Conservation (phyloP, 2,888 invertebrate genomes). For the Miltochrista miniata region DNA sequence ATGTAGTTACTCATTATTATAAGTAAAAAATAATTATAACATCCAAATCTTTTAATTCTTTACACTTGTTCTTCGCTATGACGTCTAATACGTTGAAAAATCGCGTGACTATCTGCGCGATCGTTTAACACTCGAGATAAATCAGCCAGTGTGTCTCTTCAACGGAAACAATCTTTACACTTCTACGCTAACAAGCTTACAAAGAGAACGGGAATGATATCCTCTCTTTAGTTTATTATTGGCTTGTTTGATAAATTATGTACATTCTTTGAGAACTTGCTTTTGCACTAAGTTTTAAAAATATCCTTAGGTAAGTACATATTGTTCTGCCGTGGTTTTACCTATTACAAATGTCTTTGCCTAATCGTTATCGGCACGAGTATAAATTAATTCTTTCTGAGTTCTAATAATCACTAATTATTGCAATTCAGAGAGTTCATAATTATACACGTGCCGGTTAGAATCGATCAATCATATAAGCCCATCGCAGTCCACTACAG, state of each 20-base stretch:
- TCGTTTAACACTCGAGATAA: conserved; percentile 3
- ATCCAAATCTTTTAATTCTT: not conserved
- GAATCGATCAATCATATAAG: no score
- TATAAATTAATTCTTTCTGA: no score
- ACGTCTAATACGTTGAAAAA: conserved; percentile 5
- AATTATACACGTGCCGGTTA: no score
- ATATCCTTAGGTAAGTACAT: no score
- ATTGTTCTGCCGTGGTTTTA: no score
- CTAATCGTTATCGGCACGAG: no score
- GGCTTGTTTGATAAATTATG: not conserved
- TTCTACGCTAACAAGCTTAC: conserved; percentile 18
- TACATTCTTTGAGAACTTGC: not conserved
- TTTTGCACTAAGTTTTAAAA: no score
- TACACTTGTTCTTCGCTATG: conserved; percentile 22
- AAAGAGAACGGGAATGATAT: conserved; percentile 6
- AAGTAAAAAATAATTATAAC: not conserved
- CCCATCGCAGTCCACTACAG: no score
- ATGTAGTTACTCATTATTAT: no score
- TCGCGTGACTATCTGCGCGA: conserved; percentile 2
- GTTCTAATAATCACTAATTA: no score
- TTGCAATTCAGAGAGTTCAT: no score
- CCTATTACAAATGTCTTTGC: no score
- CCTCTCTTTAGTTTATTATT: conserved; percentile 1
- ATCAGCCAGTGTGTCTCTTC: conserved; percentile 7
- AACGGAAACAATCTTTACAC: conserved; percentile 27